These are phyloP conservation scores for Danio jaintianensis DNA, from an alignment of 2,797 vertebrate genomes.

Conservation along the genomic window DNA sequence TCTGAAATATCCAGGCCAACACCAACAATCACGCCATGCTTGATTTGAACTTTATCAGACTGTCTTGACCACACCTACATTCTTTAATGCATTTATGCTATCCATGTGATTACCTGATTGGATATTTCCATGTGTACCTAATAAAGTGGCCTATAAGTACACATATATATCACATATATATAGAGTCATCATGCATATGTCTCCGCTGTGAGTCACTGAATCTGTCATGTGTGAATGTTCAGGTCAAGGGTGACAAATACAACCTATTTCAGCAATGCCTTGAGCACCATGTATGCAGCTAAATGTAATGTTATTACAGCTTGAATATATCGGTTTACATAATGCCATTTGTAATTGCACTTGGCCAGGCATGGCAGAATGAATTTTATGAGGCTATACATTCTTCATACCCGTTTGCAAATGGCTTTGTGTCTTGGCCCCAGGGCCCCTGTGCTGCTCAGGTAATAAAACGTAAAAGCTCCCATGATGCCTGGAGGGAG, in stretches of 20 bases:
- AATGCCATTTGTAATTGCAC: constrained; percentile 66
- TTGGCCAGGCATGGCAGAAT: constrained; percentile 64
- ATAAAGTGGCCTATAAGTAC: no score
- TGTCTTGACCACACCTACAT: no score
- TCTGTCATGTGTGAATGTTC: constrained; percentile 50
- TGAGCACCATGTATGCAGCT: constrained; percentile 45
- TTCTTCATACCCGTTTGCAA: constrained; percentile 60
- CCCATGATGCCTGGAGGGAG: constrained; percentile 57
- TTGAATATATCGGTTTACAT: constrained; percentile 64
- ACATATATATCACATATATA: no score
- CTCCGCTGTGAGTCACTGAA: neutral
- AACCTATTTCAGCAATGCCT: constrained; percentile 48
- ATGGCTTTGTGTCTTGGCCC: constrained; percentile 62
- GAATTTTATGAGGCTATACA: constrained; percentile 68
- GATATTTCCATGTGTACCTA: no score
- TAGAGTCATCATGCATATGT: neutral
- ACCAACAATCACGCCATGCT: no score
- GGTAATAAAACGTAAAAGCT: constrained; percentile 67
- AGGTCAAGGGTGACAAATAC: constrained; percentile 48
- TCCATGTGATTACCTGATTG: no score
- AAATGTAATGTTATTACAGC: constrained; percentile 62
- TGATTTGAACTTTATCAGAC: no score
- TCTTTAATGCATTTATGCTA: no score
- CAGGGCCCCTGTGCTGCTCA: constrained; percentile 54
- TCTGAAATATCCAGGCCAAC: no score